Base-by-base conservation (phyloP, 2,888 invertebrate genomes). In the Tethea ocularis region DNA sequence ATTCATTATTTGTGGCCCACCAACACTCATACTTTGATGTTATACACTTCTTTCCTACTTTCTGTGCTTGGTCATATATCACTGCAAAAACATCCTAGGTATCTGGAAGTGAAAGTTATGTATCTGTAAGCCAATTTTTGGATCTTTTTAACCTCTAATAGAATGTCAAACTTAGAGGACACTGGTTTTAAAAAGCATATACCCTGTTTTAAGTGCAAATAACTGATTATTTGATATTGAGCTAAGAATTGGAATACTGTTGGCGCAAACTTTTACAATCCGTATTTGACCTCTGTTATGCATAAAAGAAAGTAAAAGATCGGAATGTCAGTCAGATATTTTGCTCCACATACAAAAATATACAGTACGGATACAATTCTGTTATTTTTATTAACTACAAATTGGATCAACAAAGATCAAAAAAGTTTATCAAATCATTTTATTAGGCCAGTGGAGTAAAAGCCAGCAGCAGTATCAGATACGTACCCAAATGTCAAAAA, bases 1-100 rank as follows among this genome's bases (percentile, higher is more conserved):
- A 66, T 93, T 91, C 78, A 87, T 84, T 13, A 74, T 68, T 68
- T 85, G 89, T 63, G 85, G 86, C 52, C 84, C 89, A 61, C 84
- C 88, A 24, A 82, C 84, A 80, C 89, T 91, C 91, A 91, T 92
- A 23, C 56, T 61, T 68, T 52, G 26, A 17, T n/a, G 10, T 26
- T 52, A 17, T 26, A 29, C n/a, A 0, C 13, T 24, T n/a, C n/a
- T 26, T n/a, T 17, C 46, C 20, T 20, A 2, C 20, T 46, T 46
- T 5, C 17, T 46, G 15, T n/a, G 6, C 55, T 71, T 60, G 33
- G n/a, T 59, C 20, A 38, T 57, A 10, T 53, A 52, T 36, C 51
- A 52, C n/a, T 41, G 33, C 51, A 59, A 62, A 53, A 60, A 77
- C 86, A 86, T 87, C 81, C 75, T 83, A 77, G 63, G 66, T 61